These are phyloP conservation scores for Scrobipalpa costella DNA, from an alignment of 2,888 invertebrate species.

Conservation along the genomic window DNA sequence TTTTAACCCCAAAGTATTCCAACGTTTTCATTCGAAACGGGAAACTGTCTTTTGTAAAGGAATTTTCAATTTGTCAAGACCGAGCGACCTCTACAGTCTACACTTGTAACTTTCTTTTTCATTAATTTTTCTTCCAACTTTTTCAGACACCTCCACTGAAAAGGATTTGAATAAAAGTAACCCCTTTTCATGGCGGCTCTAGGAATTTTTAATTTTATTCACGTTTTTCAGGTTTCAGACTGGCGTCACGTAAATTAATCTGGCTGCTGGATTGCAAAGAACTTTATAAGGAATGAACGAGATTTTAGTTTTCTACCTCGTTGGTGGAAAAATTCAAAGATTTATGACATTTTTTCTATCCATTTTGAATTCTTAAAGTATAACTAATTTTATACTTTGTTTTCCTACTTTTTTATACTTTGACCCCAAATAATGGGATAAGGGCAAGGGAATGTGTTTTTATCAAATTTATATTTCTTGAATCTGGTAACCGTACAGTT, in stretches of 20 bases:
- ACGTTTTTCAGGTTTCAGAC: constrained; percentile 6
- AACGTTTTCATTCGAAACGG: constrained; percentile 12
- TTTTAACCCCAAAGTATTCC: neutral
- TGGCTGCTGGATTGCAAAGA: neutral
- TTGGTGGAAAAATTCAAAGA: neutral
- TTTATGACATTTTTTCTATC: neutral
- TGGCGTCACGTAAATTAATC: constrained; percentile 18
- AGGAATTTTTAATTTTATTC: constrained; percentile 24
- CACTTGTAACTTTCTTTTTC: constrained; percentile 6
- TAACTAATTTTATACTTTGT: no score
- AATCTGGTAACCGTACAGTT: no score
- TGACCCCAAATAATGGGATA: no score
- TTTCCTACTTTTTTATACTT: no score
- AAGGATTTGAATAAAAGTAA: constrained; percentile 30
- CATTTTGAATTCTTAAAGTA: no score
- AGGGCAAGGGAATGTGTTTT: no score
- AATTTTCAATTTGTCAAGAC: constrained; percentile 42
- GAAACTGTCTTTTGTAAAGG: constrained; percentile 23
- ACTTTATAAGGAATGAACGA: neutral
- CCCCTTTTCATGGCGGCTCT: constrained; percentile 9
- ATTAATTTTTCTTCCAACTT: constrained; percentile 27
- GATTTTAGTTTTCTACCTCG: neutral
- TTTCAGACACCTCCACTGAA: constrained; percentile 25
- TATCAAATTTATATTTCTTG: no score
- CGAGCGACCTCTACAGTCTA: constrained; percentile 1